These are phyloP conservation scores for Tragelaphus strepsiceros DNA, from an alignment of 2,113 vertebrate species.

Conservation along the genomic window DNA sequence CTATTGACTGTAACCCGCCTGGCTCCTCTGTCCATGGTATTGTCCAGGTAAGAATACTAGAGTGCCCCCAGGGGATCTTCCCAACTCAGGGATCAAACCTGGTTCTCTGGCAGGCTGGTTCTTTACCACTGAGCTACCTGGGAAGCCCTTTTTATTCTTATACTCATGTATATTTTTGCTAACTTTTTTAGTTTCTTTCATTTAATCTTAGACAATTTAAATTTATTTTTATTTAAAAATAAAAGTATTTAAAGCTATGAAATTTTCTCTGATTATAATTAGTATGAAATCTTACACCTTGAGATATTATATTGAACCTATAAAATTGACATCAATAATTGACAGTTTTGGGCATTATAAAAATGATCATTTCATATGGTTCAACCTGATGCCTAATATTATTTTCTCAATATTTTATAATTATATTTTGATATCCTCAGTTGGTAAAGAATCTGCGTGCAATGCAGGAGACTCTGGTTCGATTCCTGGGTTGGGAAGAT, in stretches of 20 bases:
- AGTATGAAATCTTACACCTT: background rate
- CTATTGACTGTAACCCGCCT: background rate
- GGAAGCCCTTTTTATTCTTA: background rate
- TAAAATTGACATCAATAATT: background rate
- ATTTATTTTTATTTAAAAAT: background rate
- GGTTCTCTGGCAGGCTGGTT: background rate
- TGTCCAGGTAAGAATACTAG: background rate
- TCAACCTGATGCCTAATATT: background rate
- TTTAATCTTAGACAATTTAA: background rate
- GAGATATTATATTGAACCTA: background rate
- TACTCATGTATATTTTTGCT: background rate
- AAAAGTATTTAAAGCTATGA: background rate
- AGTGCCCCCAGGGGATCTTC: background rate
- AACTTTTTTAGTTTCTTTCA: background rate
- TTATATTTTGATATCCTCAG: background rate
- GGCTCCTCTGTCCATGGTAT: background rate
- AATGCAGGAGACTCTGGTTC: fast-evolving
- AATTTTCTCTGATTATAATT: background rate
- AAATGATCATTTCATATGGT: background rate
- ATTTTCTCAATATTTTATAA: background rate
- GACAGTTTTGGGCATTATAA: background rate
- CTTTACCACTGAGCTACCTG: background rate
- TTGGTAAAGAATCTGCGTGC: background rate
- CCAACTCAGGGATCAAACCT: background rate
- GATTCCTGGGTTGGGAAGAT: background rate